Evolutionary conservation across 1,140 invertebrate genomes (phyloP), one percentile per base, ranked within the genome.

Genomic region (Drosophila miranda): DNA sequence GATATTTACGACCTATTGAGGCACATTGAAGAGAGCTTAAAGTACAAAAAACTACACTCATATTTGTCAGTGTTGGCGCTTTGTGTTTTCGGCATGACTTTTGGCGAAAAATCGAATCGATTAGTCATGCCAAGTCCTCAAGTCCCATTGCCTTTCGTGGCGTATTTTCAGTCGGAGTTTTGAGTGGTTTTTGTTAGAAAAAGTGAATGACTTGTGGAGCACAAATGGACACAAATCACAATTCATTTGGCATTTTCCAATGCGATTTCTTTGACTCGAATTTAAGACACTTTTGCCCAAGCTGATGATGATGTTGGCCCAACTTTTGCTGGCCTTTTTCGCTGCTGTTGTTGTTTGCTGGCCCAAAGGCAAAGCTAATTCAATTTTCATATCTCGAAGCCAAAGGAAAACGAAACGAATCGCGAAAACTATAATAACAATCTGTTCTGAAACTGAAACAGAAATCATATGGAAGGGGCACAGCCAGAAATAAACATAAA

Each of bases 101-200:
- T 84, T 86, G 77, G 69, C 82, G 73, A 86, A 78, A 77, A 84
- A 84, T 86, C 82, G 78, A 86, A 86, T 86, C 81, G 81, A 87
- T 86, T 86, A 86, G 81, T 86, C 81, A 86, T 86, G 81, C 73
- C 80, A 74, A 83, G 79, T 73, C 77, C 81, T 82, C 78, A 75
- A 60, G 54, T 66, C 46, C 34, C 30, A 49, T 26, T 61, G 51
- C 34, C 67, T 44, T 60, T 70, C 58, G 34, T 60, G 66, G 52
- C 57, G 49, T 48, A 16, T 76, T 76, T 68, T 68, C 48, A 71
- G 75, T 68, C 75, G 62, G 34, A 66, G 59, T 41, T 50, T 75
- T 41, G 61, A 43, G 46, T 19, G 49, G 53, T 55, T 51, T 44
- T 42, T 61, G 42, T 42, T 59, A 53, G 34, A 42, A 50, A 58